Evolutionary conservation across 1,140 invertebrate genomes (phyloP), one percentile per base, ranked within the genome.

Genomic region (Leptopilina clavipes): DNA sequence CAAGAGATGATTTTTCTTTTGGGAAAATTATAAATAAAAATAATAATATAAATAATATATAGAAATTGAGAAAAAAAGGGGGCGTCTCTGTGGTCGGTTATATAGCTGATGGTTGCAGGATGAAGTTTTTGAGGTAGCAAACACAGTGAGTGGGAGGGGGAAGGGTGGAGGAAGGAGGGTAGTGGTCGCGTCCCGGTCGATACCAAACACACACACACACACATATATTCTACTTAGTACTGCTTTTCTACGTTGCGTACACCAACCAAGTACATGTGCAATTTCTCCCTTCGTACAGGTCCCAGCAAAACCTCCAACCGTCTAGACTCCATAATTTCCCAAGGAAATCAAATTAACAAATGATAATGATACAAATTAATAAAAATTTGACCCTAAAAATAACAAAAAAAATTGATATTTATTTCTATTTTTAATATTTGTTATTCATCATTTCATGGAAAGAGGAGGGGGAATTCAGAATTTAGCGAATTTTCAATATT

Each of bases 101-200:
- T n/a, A n/a, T n/a, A 22, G 59, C 12, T 65, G 59, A 31, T 31
- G 59, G 22, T 59, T 19, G 56, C 19, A 59, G 56, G 56, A 22
- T 65, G 59, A 65, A 65, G 59, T 65, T 65, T 40, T 65, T 31
- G 59, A 65, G 59, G 59, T 65, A 31, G 59, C 12, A 31, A 65
- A 65, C 59, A 31, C n/a, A 7, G 12, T n/a, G n/a, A 22, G 22
- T 8, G 59, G 22, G 22, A 11, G 56, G 37, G 19, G 22, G 25
- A 31, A 31, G 5, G 25, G 25, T 31, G 25, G 25, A 31, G 25
- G 25, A 31, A 6, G 19, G 22, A 10, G 56, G 10, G 59, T 52
- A 52, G 59, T 65, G 25, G 59, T 65, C 59, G 59, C 59, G 59
- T 65, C 59, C 59, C 59, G 59, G 59, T 65, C 59, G 59, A 65